Evolutionary conservation across 2,113 vertebrate genomes (phyloP), one percentile per base, ranked within the genome.

Genomic region (Oreochromis aureus): DNA sequence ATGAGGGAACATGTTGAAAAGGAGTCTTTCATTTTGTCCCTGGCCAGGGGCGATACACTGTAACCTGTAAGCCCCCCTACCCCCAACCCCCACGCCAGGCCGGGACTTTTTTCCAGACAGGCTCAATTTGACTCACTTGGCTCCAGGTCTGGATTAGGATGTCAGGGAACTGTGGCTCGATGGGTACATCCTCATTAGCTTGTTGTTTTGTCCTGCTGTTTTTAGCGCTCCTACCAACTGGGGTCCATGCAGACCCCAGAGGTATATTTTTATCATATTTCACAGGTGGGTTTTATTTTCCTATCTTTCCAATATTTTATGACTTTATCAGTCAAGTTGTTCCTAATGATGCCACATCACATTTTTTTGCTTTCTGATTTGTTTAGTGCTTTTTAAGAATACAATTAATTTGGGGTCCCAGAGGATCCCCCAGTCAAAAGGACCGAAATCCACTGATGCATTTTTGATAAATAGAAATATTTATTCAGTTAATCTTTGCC

Each of bases 161-260:
- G 91, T 90, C 63, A 88, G 87, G 80, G 90, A 93, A 90, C 83
- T 84, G 86, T 81, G 87, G 48, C 58, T 88, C 61, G 66, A 80
- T 86, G 84, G 93, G 86, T 90, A 91, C 89, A 88, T 92, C 83
- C 90, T 93, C 89, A 92, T 94, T 91, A 89, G 81, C 76, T 81
- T 90, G 80, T 59, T 86, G 69, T 86, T 71, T 73, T 69, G 24
- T 89, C 71, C 10, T 87, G 79, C 41, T 85, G 61, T 90, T 56
- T 71, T 71, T 69, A 19, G 69, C 34, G 63, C 82, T 46, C 39
- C 22, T 46, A 71, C 39, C 22, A 24, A 16, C 13, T 2, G 22
- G 36, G n/a, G 66, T 71, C 66, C n/a, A 18, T 73, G 69, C 22
- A 22, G 36, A 69, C 36, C 63, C 63, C 34, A 22, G 34, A 41